A percentile compares a stretch with the other conserved stretches of the same genome.
Conservation (phyloP, 2,113 vertebrate species). For the Ciconia boyciana region DNA sequence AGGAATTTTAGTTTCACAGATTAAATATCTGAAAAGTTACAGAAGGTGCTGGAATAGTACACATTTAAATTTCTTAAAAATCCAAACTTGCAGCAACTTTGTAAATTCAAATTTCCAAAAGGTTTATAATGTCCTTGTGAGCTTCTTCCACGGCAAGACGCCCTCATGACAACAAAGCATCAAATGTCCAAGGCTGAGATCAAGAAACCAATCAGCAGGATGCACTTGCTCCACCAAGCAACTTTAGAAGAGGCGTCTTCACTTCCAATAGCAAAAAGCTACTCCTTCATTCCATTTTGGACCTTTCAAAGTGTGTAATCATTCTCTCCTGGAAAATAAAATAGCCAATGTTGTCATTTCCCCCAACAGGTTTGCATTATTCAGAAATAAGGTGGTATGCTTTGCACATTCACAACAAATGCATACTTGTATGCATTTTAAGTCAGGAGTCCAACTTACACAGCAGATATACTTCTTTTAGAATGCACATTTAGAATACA, state of each 20-base stretch:
- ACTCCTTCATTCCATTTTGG: conserved; percentile 81
- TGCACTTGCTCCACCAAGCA: conserved; percentile 53
- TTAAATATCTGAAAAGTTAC: conserved; percentile 76
- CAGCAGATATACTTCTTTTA: neutral
- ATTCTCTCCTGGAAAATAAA: conserved; percentile 77
- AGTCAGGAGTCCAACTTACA: neutral
- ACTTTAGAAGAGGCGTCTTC: conserved; percentile 31
- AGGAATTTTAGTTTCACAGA: conserved; percentile 74
- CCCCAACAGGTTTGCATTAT: neutral
- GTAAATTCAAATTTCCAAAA: conserved; percentile 63
- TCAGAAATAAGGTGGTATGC: neutral
- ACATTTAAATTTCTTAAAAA: conserved; percentile 71
- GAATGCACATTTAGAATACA: neutral
- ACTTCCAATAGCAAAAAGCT: conserved; percentile 28
- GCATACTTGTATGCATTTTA: neutral
- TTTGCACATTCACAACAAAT: neutral
- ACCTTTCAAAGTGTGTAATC: conserved; percentile 86
- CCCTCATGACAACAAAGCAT: conserved; percentile 39
- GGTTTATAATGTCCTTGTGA: conserved; percentile 61
- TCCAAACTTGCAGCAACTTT: conserved; percentile 67
- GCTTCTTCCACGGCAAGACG: conserved; percentile 56
- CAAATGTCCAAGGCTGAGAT: conserved; percentile 61
- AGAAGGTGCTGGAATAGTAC: conserved; percentile 73
- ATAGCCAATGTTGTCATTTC: neutral
- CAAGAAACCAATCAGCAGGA: conserved; percentile 63